Conservation (phyloP, 2,797 vertebrate species). For the Heterohyrax brucei region DNA sequence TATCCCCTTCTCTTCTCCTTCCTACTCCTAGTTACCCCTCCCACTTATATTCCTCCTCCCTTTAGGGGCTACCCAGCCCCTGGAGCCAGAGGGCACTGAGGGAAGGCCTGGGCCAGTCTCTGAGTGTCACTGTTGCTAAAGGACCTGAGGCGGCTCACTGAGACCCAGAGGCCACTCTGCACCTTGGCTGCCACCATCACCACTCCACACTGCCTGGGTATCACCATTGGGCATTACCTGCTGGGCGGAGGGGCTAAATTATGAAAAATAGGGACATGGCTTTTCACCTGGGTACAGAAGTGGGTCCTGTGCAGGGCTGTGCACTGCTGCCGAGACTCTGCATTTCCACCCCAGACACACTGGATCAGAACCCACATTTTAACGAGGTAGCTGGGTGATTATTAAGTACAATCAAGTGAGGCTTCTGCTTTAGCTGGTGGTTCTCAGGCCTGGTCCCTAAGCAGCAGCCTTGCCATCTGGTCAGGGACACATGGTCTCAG, state of each 20-base stretch:
- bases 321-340: too few relatives aligned
- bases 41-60: neutral
- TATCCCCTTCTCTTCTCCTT: neutral
- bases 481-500: too few relatives aligned
- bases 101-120: neutral
- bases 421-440: too few relatives aligned
- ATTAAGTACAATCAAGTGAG: too few relatives aligned
- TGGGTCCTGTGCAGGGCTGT: too few relatives aligned
- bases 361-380: too few relatives aligned
- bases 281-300: neutral
- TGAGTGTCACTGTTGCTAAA: neutral
- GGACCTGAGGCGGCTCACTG: neutral
- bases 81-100: neutral
- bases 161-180: neutral
- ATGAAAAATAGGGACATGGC: neutral
- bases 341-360: too few relatives aligned
- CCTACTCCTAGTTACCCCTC: neutral
- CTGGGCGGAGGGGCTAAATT: neutral
- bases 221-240: neutral
- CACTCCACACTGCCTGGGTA: accelerated
- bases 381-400: too few relatives aligned
- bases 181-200: neutral
- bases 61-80: neutral
- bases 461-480: too few relatives aligned
- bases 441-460: too few relatives aligned